These are phyloP conservation scores for Sphenodon punctatus DNA, from an alignment of 2,797 vertebrate genomes.

Conservation along the genomic window DNA sequence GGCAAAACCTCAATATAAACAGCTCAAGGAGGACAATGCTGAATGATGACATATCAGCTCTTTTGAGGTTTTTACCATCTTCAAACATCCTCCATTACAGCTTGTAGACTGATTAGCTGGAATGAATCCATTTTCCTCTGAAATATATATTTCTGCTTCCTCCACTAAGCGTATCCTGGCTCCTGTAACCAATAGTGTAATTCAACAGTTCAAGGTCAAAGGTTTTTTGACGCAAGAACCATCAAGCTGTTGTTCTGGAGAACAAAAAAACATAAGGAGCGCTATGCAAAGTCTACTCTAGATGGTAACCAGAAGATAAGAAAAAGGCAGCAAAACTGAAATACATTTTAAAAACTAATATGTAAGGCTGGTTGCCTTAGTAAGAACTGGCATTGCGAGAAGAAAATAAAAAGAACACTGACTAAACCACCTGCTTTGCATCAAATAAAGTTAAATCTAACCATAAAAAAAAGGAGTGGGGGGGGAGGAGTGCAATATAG, in stretches of 20 bases:
- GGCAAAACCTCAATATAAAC: neutral
- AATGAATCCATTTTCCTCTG: constrained; percentile 31
- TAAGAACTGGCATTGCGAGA: constrained; percentile 12
- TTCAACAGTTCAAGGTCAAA: constrained; percentile 31
- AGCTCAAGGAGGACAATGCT: neutral
- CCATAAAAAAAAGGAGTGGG: neutral
- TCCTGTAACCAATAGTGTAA: constrained; percentile 20
- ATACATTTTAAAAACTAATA: constrained; percentile 9
- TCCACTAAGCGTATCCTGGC: constrained; percentile 25
- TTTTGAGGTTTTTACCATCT: constrained; percentile 30
- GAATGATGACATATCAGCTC: neutral
- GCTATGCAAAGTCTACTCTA: neutral
- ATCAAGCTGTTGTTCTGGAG: constrained; percentile 4
- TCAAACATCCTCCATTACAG: constrained; percentile 36
- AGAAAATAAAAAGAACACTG: neutral
- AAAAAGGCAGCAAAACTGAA: constrained; percentile 29
- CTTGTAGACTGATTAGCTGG: neutral
- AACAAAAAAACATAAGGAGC: constrained; percentile 36
- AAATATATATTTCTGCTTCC: constrained; percentile 19
- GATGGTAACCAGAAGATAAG: neutral
- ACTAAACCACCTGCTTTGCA: neutral
- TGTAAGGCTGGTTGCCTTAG: neutral
- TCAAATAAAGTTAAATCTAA: constrained; percentile 26
- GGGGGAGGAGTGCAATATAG: neutral
- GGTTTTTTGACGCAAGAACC: neutral